Conservation (phyloP, 2,797 vertebrate species). For the Chanos chanos region DNA sequence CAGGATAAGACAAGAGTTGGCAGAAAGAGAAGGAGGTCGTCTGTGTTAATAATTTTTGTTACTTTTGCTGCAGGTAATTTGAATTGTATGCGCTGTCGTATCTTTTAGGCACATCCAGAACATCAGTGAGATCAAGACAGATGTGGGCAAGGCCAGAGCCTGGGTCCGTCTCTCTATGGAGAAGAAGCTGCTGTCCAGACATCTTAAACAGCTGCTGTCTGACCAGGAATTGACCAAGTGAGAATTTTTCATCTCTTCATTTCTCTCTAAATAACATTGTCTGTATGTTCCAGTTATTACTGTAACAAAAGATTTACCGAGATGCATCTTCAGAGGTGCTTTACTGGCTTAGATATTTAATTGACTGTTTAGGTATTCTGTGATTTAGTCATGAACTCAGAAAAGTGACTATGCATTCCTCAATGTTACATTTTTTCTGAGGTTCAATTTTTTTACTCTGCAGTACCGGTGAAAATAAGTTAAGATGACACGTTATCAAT, state of each 20-base stretch:
- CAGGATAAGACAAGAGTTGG: too few species aligned
- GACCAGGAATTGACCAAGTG: slow-evolving; percentile 96
- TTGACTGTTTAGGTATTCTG: too few species aligned
- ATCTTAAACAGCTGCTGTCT: slow-evolving; percentile 93
- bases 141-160: slow-evolving; percentile 95
- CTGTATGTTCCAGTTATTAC: too few species aligned
- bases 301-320: too few species aligned
- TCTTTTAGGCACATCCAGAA: slow-evolving; percentile 91
- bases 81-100: slow-evolving; percentile 8
- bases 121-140: slow-evolving; percentile 97
- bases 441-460: neutral
- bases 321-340: too few species aligned
- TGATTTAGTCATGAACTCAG: too few species aligned
- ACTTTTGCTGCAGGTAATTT: too few species aligned
- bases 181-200: slow-evolving; percentile 95
- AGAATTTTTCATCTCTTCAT: slow-evolving; percentile 50
- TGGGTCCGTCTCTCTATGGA: slow-evolving; percentile 99
- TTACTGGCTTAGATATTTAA: too few species aligned
- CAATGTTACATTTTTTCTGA: neutral
- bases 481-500: slow-evolving; percentile 45
- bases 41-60: too few species aligned
- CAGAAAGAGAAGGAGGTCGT: too few species aligned
- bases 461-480: neutral
- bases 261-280: too few species aligned
- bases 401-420: too few species aligned